A percentile compares a stretch with the other conserved stretches of the same genome.
phyloP scores from a whole-genome alignment of 2,888 invertebrate genomes.

The Melikaiella ostensackeni region DNA sequence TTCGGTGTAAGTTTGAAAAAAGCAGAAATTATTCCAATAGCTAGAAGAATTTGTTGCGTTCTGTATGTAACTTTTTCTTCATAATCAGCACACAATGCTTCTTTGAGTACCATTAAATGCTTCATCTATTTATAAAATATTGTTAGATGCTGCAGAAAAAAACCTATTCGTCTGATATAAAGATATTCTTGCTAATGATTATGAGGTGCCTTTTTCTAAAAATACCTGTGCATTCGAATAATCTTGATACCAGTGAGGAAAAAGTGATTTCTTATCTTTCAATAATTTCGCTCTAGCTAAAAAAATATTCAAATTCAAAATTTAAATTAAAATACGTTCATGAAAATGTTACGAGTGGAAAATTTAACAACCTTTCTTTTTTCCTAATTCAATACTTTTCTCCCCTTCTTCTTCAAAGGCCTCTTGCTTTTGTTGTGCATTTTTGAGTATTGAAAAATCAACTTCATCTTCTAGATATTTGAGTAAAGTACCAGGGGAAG shows the following conservation, averaged over 20 bases:
- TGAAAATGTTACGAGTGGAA: neutral
- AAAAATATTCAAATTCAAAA: neutral
- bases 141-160: neutral
- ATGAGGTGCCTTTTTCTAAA: neutral
- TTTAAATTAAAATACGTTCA: neutral
- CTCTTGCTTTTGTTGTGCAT: slow-evolving; percentile 47
- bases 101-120: slow-evolving; percentile 62
- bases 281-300: slow-evolving; percentile 6
- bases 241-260: slow-evolving; percentile 67
- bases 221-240: slow-evolving; percentile 64
- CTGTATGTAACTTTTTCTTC: slow-evolving; percentile 64
- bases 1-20: slow-evolving; percentile 61
- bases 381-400: slow-evolving; percentile 46
- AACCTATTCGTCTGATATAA: neutral
- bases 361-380: slow-evolving; percentile 49
- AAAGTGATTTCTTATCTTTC: slow-evolving; percentile 4
- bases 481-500: slow-evolving; percentile 42
- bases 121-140: slow-evolving; percentile 58
- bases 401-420: slow-evolving; percentile 41
- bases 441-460: slow-evolving; percentile 45
- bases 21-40: slow-evolving; percentile 69
- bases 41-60: slow-evolving; percentile 61
- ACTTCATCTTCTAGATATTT: slow-evolving; percentile 59
- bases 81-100: slow-evolving; percentile 65
- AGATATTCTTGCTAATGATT: neutral